A percentile compares a stretch with the other conserved stretches of the same genome.
phyloP scores from a whole-genome alignment of 2,888 invertebrate species.

The Antitype chi region DNA sequence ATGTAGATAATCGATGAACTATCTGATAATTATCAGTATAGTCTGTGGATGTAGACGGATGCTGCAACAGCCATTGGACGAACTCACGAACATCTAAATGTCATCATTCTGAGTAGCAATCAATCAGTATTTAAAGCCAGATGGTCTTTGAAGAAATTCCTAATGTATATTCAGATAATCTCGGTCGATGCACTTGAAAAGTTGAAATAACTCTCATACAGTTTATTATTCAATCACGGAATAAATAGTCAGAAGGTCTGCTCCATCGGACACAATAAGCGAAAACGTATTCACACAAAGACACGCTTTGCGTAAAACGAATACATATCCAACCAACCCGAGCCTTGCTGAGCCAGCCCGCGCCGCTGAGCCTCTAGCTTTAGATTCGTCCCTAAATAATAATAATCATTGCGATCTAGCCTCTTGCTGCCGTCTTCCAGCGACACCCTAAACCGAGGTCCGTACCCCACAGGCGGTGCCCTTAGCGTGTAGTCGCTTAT shows the following conservation, averaged over 20 bases:
- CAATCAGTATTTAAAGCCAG: not conserved
- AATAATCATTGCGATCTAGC: too few species aligned
- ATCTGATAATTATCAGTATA: too few species aligned
- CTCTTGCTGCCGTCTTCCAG: too few species aligned
- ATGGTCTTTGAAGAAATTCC: constrained; percentile 14
- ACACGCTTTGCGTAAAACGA: not conserved
- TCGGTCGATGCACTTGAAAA: constrained; percentile 30
- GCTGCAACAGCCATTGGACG: not conserved
- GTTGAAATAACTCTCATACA: constrained; percentile 11
- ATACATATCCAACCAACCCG: not conserved
- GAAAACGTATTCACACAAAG: not conserved
- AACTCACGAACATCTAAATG: not conserved
- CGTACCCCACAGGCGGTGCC: too few species aligned
- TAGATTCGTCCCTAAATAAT: too few species aligned
- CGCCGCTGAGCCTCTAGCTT: too few species aligned
- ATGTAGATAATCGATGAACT: too few species aligned
- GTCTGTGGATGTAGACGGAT: not conserved
- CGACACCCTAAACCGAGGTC: too few species aligned
- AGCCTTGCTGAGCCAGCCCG: too few species aligned
- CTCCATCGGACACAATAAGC: not conserved
- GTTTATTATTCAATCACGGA: constrained; percentile 24
- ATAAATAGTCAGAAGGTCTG: not conserved
- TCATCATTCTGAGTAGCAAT: not conserved
- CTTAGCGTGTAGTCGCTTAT: too few species aligned
- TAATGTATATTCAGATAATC: not conserved